phyloP scores from a whole-genome alignment of 2,113 vertebrate species.

The Chrysemys picta region DNA sequence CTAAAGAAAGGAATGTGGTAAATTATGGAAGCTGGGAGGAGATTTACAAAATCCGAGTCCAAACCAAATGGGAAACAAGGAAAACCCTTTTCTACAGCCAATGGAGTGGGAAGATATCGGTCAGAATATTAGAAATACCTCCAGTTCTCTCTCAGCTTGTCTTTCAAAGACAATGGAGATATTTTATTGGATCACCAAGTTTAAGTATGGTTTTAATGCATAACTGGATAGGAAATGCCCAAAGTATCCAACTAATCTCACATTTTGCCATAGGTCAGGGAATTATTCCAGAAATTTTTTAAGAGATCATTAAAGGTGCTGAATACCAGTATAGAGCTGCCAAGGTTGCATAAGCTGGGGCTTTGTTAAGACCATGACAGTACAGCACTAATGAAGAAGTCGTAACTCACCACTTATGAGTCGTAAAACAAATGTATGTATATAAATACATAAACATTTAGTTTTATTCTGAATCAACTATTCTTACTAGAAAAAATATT shows the following conservation, averaged over 20 bases:
- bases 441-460: background rate
- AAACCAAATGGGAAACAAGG: background rate
- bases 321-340: background rate
- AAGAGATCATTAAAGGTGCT: fast-evolving
- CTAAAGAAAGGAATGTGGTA: background rate
- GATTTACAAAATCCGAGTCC: background rate
- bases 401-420: background rate
- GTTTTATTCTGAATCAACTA: background rate
- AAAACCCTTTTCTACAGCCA: too few relatives aligned
- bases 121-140: background rate
- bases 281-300: background rate
- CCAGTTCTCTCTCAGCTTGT: background rate
- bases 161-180: background rate
- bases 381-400: background rate
- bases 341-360: fast-evolving
- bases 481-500: background rate
- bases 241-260: background rate
- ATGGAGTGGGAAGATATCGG: fast-evolving
- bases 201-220: background rate
- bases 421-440: background rate
- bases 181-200: background rate
- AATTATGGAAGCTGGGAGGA: background rate
- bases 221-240: background rate
- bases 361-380: fast-evolving
- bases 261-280: background rate